Conservation (phyloP, 2,113 vertebrate genomes). For the Erythrocercus mccallii region DNA sequence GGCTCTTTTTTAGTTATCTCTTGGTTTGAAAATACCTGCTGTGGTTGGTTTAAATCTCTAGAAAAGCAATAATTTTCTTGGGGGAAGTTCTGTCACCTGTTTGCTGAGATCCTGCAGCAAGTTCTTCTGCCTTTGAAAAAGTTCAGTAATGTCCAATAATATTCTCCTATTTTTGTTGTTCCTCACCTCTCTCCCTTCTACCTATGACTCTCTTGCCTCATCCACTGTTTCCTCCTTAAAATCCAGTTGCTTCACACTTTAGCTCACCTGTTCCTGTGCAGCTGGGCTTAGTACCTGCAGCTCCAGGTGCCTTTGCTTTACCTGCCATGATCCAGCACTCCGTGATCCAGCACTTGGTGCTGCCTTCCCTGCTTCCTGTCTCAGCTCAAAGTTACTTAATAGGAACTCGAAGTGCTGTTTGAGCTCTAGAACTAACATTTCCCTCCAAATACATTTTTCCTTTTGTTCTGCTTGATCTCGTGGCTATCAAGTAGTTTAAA, state of each 20-base stretch:
- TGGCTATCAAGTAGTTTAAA: neutral
- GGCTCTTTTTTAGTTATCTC: neutral
- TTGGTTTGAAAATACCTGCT: neutral
- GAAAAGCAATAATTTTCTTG: neutral
- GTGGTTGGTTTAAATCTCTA: neutral
- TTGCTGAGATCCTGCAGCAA: neutral
- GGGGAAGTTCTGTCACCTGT: neutral
- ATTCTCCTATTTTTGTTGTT: neutral
- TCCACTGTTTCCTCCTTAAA: neutral
- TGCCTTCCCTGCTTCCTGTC: neutral
- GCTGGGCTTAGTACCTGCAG: neutral
- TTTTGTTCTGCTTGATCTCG: neutral
- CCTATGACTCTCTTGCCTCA: neutral
- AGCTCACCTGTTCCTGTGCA: fast-evolving
- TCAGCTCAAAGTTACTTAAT: neutral
- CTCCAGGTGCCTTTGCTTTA: neutral
- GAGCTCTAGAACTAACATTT: neutral
- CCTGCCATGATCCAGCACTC: neutral
- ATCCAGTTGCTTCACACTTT: neutral
- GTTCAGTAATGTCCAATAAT: neutral
- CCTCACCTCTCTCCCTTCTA: neutral
- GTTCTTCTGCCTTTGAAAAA: neutral
- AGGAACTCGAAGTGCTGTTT: neutral
- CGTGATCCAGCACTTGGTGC: neutral
- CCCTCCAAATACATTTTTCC: neutral